Conservation (phyloP, 2,888 invertebrate species). For the Macrophya annulata region DNA sequence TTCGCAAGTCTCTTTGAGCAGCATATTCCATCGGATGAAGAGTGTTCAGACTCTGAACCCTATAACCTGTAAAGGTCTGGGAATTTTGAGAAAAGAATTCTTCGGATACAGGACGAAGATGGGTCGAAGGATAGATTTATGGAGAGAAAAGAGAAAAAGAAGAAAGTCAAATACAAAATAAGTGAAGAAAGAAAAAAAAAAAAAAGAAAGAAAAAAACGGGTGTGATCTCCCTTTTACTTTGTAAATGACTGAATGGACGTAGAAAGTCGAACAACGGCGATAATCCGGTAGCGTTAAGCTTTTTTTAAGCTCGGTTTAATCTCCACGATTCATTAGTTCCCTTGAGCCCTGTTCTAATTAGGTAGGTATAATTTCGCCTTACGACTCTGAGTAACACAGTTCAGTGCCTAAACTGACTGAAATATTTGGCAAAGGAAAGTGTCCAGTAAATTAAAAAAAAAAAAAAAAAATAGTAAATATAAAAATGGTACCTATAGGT, state of each 20-base stretch:
- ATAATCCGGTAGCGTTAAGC: slow-evolving; percentile 50
- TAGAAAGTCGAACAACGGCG: slow-evolving; percentile 52
- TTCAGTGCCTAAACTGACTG: neutral
- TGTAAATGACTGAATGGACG: slow-evolving; percentile 19
- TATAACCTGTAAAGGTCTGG: neutral
- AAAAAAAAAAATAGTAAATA: neutral
- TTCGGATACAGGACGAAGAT: neutral
- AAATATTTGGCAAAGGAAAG: slow-evolving; percentile 3
- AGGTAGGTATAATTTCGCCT: slow-evolving; percentile 33
- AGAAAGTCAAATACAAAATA: no score
- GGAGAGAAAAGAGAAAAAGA: neutral
- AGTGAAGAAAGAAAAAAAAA: neutral
- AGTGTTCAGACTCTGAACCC: neutral
- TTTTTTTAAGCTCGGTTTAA: slow-evolving; percentile 36
- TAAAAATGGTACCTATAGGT: neutral
- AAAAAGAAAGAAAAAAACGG: neutral
- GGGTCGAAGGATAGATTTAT: neutral
- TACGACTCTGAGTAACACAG: slow-evolving; percentile 4
- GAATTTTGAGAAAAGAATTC: neutral
- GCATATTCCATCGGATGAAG: neutral
- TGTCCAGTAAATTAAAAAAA: neutral
- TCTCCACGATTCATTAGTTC: slow-evolving; percentile 53
- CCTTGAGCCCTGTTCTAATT: slow-evolving; percentile 35
- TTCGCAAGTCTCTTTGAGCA: neutral
- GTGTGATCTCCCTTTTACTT: neutral